These are phyloP conservation scores for Podabrus alpinus DNA, from an alignment of 2,888 invertebrate species.

Conservation along the genomic window DNA sequence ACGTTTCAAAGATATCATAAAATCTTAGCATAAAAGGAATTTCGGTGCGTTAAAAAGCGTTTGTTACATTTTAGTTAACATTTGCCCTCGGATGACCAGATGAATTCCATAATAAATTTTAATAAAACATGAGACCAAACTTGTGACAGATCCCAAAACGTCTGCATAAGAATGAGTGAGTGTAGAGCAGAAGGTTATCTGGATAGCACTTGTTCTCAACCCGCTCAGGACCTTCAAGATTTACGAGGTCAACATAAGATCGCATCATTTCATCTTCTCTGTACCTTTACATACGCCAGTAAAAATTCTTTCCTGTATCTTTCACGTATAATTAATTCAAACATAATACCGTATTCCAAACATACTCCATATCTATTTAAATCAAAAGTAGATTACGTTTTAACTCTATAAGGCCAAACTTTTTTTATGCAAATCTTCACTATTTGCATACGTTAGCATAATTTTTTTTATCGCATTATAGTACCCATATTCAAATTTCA, in stretches of 20 bases:
- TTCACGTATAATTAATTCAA: neutral
- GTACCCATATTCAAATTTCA: neutral
- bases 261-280: slow-evolving; percentile 45
- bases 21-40: neutral
- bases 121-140: slow-evolving; percentile 35
- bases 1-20: neutral
- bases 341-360: neutral
- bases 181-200: slow-evolving; percentile 52
- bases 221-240: slow-evolving; percentile 48
- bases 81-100: slow-evolving; percentile 16
- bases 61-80: slow-evolving; percentile 12
- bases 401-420: neutral
- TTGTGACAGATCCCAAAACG: slow-evolving; percentile 48
- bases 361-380: neutral
- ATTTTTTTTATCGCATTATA: neutral
- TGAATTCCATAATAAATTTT: slow-evolving; percentile 28
- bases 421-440: neutral
- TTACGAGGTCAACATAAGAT: slow-evolving; percentile 51
- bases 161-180: slow-evolving; percentile 51
- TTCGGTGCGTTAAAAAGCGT: neutral
- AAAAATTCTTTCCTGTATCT: slow-evolving; percentile 4
- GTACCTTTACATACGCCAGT: neutral
- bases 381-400: neutral
- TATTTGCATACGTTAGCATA: neutral
- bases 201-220: slow-evolving; percentile 52